Evolutionary conservation across 2,888 invertebrate species (phyloP).

Genomic region (Melanchra persicariae): DNA sequence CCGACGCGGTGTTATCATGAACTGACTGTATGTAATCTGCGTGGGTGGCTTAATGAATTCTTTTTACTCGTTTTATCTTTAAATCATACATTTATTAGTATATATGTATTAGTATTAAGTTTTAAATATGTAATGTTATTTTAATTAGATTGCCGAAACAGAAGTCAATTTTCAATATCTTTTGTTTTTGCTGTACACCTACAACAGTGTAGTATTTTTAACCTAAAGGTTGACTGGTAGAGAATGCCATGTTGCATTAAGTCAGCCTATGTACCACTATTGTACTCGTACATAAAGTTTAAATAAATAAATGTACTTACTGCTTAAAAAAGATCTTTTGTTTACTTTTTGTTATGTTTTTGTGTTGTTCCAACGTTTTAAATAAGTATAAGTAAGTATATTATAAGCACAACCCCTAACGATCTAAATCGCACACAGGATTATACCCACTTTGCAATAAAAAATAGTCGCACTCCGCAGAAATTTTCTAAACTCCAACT

Average conservation of each 20-base stretch:
- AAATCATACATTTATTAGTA: too few species aligned
- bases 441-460: constrained; percentile 58
- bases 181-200: too few species aligned
- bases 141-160: too few species aligned
- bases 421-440: constrained; percentile 25
- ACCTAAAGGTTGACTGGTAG: too few species aligned
- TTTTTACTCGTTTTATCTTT: constrained; percentile 26
- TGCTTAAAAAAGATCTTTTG: background rate
- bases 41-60: constrained; percentile 23
- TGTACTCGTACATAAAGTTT: too few species aligned
- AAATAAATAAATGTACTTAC: too few species aligned
- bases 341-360: background rate
- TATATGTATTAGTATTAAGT: too few species aligned
- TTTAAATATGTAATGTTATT: too few species aligned
- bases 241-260: too few species aligned
- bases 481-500: constrained; percentile 55
- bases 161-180: too few species aligned
- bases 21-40: constrained; percentile 34
- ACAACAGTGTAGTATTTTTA: too few species aligned
- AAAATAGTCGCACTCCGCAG: constrained; percentile 48
- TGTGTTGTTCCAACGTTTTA: background rate
- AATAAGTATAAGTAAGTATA: constrained; percentile 25
- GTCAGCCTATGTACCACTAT: too few species aligned
- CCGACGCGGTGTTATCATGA: constrained; percentile 61
- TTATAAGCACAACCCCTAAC: constrained; percentile 19